Conservation (phyloP, 2,888 invertebrate genomes). For the Tridacna crocea region DNA sequence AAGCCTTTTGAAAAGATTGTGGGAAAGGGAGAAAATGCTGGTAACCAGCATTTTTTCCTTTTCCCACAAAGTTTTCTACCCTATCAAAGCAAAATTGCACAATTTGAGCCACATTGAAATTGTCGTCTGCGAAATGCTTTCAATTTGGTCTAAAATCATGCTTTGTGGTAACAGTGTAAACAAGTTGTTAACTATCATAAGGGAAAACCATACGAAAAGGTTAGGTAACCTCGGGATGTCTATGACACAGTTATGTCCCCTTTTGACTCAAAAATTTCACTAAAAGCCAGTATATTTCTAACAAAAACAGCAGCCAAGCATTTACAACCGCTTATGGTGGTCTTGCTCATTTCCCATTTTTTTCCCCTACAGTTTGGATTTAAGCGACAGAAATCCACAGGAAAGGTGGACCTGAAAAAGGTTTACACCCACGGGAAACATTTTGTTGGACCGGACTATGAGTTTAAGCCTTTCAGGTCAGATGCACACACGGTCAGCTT, state of each 20-base stretch:
- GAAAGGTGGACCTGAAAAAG: conserved; percentile 68
- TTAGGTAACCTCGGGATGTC: too few species aligned
- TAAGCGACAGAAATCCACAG: conserved; percentile 73
- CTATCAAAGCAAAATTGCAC: too few species aligned
- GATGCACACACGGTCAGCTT: conserved; percentile 71
- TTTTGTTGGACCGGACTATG: conserved; percentile 76
- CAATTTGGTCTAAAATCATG: neutral
- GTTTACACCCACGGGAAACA: conserved; percentile 73
- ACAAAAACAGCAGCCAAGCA: too few species aligned
- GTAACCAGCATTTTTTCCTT: neutral
- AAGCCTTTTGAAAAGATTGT: too few species aligned
- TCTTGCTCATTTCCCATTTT: neutral
- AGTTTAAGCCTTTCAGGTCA: conserved; percentile 75
- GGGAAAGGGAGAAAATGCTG: neutral
- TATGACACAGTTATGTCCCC: too few species aligned
- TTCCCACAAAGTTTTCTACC: neutral
- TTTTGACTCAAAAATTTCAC: too few species aligned
- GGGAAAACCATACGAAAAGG: too few species aligned
- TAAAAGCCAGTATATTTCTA: too few species aligned
- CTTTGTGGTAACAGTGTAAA: neutral
- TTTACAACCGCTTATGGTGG: too few species aligned
- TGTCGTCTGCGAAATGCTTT: too few species aligned
- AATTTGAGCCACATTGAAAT: too few species aligned
- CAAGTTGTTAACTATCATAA: too few species aligned
- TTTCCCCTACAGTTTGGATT: conserved; percentile 67